phyloP scores from a whole-genome alignment of 2,888 invertebrate species.

The Incurvaria masculella region DNA sequence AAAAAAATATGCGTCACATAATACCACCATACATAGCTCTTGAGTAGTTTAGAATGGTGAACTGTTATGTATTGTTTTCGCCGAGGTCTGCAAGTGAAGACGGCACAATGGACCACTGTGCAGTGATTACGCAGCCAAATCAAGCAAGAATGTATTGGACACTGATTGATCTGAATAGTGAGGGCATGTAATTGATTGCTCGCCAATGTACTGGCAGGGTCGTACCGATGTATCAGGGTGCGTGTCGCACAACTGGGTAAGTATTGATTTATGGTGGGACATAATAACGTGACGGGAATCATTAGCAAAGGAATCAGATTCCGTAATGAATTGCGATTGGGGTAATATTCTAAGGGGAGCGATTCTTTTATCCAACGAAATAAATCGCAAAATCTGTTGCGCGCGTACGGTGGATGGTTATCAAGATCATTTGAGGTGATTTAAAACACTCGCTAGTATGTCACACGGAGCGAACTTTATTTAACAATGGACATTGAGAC shows the following conservation, averaged over 20 bases:
- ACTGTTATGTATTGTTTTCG: background rate
- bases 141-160: constrained; percentile 24
- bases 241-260: background rate
- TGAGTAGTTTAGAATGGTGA: no score
- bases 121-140: constrained; percentile 23
- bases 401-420: no score
- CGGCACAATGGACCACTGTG: constrained; percentile 13
- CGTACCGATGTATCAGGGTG: background rate
- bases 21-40: no score
- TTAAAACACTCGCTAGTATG: no score
- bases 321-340: background rate
- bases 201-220: background rate
- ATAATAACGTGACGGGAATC: background rate
- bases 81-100: constrained; percentile 32
- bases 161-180: constrained; percentile 26
- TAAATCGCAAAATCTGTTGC: no score
- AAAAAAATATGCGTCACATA: no score
- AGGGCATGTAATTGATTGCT: background rate
- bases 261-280: background rate
- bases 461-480: no score
- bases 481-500: no score
- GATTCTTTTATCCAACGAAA: no score
- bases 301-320: background rate
- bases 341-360: no score
- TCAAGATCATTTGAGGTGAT: no score